Conservation (phyloP, 2,113 vertebrate species). For the Pterophyllum scalare region DNA sequence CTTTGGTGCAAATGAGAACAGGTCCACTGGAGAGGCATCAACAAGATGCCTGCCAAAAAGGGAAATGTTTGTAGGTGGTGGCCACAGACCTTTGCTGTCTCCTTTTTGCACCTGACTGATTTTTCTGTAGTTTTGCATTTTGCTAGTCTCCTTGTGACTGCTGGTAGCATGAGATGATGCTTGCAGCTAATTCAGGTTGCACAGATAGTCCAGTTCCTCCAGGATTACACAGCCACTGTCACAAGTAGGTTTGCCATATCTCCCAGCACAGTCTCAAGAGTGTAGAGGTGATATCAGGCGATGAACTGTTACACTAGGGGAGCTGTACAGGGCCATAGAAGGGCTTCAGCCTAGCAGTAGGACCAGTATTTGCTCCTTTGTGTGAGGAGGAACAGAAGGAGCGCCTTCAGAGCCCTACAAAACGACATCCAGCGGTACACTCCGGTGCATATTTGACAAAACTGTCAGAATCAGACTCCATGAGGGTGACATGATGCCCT, state of each 20-base stretch:
- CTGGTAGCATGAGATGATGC: not conserved
- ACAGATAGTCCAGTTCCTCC: not conserved
- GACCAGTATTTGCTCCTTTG: not conserved
- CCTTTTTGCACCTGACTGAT: not conserved
- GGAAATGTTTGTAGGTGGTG: fast-evolving
- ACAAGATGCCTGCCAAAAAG: not conserved
- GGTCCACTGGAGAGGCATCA: not conserved
- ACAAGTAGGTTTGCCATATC: not conserved
- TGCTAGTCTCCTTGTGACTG: not conserved
- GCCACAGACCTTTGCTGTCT: not conserved
- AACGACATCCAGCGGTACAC: not conserved
- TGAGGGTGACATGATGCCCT: not conserved
- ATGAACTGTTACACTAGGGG: too few species aligned
- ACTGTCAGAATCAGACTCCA: not conserved
- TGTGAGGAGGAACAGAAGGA: not conserved
- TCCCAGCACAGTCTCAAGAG: not conserved
- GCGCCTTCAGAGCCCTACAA: too few species aligned
- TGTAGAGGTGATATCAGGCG: too few species aligned
- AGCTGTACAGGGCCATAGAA: too few species aligned
- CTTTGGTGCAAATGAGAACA: not conserved
- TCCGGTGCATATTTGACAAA: not conserved
- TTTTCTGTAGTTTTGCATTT: not conserved
- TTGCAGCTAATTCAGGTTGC: not conserved
- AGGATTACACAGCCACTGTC: not conserved
- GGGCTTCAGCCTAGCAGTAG: not conserved